phyloP scores from a whole-genome alignment of 2,888 invertebrate genomes.

The Ypsolopha sequella region DNA sequence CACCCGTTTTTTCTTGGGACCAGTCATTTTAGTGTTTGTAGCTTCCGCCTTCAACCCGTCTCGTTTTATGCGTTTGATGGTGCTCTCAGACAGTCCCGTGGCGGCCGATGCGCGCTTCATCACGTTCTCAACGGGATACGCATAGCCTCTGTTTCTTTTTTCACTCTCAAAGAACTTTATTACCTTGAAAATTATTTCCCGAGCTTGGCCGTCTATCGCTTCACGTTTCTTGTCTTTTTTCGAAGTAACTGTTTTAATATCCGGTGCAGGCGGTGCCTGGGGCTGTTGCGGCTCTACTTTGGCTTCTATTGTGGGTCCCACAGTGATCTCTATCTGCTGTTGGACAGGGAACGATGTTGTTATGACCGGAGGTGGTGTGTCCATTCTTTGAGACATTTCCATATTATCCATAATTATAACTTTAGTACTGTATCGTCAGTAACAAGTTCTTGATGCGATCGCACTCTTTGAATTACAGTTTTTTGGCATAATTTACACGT shows the following conservation, averaged over 20 bases:
- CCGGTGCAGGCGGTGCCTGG: not conserved
- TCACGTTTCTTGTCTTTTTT: slow-evolving; percentile 34
- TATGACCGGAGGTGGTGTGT: not conserved
- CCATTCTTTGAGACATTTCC: not conserved
- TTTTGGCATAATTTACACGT: too few species aligned
- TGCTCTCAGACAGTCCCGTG: slow-evolving; percentile 56
- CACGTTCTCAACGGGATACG: slow-evolving; percentile 58
- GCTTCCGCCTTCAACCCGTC: slow-evolving; percentile 55
- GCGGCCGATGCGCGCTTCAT: slow-evolving; percentile 58
- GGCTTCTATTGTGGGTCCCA: not conserved
- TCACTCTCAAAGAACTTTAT: slow-evolving; percentile 63
- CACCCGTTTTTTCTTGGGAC: slow-evolving; percentile 56
- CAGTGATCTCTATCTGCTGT: not conserved
- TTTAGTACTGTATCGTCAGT: too few species aligned
- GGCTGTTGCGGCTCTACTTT: not conserved
- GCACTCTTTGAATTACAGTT: too few species aligned
- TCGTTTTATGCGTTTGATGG: slow-evolving; percentile 55
- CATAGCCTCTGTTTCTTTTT: slow-evolving; percentile 59
- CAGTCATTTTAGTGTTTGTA: slow-evolving; percentile 55
- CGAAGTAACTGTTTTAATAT: not conserved
- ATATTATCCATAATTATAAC: not conserved
- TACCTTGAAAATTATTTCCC: slow-evolving; percentile 57
- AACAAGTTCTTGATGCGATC: too few species aligned
- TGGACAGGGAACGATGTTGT: not conserved
- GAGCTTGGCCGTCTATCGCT: slow-evolving; percentile 57